Conservation (phyloP, 2,888 invertebrate species). For the Heliconius ismenius region DNA sequence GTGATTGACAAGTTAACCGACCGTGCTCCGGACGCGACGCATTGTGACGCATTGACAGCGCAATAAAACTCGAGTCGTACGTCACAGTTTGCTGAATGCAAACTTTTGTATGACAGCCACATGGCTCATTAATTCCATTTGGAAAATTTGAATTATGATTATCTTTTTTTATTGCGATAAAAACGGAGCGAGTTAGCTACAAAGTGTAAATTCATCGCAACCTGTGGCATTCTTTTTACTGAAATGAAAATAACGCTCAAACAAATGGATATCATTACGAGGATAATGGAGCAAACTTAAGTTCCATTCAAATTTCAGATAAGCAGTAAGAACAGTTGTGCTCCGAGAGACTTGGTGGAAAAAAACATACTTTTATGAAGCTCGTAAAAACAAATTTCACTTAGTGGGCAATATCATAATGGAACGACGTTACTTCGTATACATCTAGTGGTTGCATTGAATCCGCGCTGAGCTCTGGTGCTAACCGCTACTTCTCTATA, state of each 20-base stretch:
- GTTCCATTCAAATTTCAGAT: conserved; percentile 44
- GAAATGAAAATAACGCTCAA: conserved; percentile 35
- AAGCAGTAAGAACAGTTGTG: conserved; percentile 52
- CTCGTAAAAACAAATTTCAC: conserved; percentile 75
- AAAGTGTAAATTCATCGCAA: conserved; percentile 33
- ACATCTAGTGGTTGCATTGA: conserved; percentile 59
- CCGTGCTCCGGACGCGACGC: conserved; percentile 50
- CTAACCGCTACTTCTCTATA: conserved; percentile 64
- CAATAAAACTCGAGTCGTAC: conserved; percentile 47
- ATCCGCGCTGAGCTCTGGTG: conserved; percentile 59
- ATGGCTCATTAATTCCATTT: conserved; percentile 36
- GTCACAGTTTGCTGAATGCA: conserved; percentile 41
- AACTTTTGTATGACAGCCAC: conserved; percentile 42
- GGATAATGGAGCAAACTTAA: conserved; percentile 43
- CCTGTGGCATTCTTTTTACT: conserved; percentile 39
- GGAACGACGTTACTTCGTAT: conserved; percentile 67
- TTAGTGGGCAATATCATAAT: conserved; percentile 79
- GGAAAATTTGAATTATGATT: background rate
- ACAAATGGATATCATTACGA: conserved; percentile 42
- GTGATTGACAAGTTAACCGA: conserved; percentile 70
- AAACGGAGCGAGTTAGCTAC: background rate
- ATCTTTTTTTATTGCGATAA: background rate
- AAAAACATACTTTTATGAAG: conserved; percentile 66
- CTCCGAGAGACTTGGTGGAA: conserved; percentile 57
- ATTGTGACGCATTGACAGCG: conserved; percentile 47